phyloP scores from a whole-genome alignment of 2,113 vertebrate species.

The Hippocampus guttulatus region DNA sequence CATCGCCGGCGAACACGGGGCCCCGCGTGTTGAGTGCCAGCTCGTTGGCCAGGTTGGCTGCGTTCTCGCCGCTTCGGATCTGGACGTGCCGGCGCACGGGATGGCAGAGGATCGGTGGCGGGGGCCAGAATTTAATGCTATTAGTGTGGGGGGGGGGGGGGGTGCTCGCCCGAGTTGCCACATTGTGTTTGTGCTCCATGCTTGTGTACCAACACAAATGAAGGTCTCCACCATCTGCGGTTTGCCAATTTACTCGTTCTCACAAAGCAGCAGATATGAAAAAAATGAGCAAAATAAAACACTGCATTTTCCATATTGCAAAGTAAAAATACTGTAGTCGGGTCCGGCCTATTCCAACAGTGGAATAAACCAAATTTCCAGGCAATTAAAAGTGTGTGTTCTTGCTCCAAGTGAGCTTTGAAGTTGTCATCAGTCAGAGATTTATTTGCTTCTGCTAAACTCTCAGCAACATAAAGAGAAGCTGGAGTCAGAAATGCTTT shows the following conservation, averaged over 20 bases:
- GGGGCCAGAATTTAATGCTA: neutral
- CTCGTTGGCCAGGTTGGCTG: slow-evolving; percentile 94
- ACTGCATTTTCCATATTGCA: too few relatives aligned
- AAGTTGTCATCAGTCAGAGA: neutral
- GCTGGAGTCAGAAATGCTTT: neutral
- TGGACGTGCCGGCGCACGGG: slow-evolving; percentile 46
- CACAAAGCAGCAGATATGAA: neutral
- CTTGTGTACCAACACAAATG: neutral
- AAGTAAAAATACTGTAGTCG: neutral
- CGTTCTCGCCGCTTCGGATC: slow-evolving; percentile 97
- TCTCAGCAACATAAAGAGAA: neutral
- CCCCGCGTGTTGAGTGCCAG: slow-evolving; percentile 95
- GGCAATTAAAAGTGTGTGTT: slow-evolving; percentile 29
- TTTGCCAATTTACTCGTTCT: neutral
- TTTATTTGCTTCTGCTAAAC: slow-evolving; percentile 3
- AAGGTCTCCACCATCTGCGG: neutral
- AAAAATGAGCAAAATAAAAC: too few relatives aligned
- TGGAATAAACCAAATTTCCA: neutral
- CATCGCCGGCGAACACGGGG: slow-evolving; percentile 89
- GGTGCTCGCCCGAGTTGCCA: neutral
- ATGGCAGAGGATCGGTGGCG: neutral
- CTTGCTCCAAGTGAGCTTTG: neutral
- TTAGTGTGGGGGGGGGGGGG: neutral
- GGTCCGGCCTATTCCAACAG: neutral
- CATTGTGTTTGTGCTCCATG: neutral